Base-by-base conservation (phyloP, 2,888 invertebrate genomes). In the Diploptera punctata region DNA sequence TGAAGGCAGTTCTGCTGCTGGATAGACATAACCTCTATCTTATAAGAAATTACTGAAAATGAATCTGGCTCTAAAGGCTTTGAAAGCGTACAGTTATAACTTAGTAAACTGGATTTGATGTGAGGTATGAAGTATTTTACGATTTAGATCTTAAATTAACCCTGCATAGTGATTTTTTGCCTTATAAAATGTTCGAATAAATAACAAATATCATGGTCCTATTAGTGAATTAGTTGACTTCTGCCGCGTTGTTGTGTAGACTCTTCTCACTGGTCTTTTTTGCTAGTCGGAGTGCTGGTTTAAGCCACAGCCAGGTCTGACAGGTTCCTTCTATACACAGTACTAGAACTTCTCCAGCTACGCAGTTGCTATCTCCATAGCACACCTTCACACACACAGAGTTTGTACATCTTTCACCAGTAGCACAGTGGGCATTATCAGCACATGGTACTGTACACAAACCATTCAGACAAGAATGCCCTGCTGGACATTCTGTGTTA, bases 261-360 rank as follows among this genome's bases (percentile, higher is more conserved):
- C 95, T 95, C n/a, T 91, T 83, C 83, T 96, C 93, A 75, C 93
- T 91, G 49, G 87, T 84, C 60, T 90, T 88, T 79, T n/a, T n/a
- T n/a, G n/a, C n/a, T n/a, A 96, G 79, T 96, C 95, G 1, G 90
- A 87, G 80, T n/a, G n/a, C n/a, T n/a, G n/a, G n/a, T 94, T 93
- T 0, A 89, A 87, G 74, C 91, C 89, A 80, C 97, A 97, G 5
- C 97, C 97, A 2, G 91, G 88, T n/a, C 79, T 92, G 89, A 79
- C 97, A 97, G 52, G 90, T 87, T 68, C 95, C 95, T 74, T 90
- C 89, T 76, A 89, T 89, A 78, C 97, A 96, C n/a, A n/a, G n/a
- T n/a, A n/a, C n/a, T n/a, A n/a, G n/a, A 73, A 96, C 90, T 84
- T 97, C 96, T 65, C 96, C 96, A 1, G 93, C 92, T 78, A 95